These are phyloP conservation scores for Ceratosolen solmsi DNA, from an alignment of 1,140 invertebrate genomes.

Conservation along the genomic window DNA sequence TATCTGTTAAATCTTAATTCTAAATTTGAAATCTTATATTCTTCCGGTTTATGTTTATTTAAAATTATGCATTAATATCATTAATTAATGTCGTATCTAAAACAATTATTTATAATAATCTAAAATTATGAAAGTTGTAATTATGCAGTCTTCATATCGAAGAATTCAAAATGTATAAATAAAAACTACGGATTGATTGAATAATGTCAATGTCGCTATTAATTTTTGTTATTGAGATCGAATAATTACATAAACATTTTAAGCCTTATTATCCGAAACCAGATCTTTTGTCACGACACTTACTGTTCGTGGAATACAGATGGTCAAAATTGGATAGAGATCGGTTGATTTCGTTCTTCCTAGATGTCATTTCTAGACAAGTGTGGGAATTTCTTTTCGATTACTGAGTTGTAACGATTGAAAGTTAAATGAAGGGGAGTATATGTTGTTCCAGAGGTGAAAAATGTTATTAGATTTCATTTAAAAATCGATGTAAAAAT, in stretches of 20 bases:
- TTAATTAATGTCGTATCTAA: no score
- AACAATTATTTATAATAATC: no score
- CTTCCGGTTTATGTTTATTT: no score
- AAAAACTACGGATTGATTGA: neutral
- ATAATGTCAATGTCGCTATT: neutral
- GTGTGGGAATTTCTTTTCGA: slow-evolving; percentile 52
- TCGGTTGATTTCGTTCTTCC: slow-evolving; percentile 35
- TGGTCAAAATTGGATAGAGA: slow-evolving; percentile 53
- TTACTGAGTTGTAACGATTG: slow-evolving; percentile 21
- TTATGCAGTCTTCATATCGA: neutral
- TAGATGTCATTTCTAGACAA: slow-evolving; percentile 43
- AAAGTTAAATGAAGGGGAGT: neutral
- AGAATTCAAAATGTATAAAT: neutral
- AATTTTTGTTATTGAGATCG: neutral
- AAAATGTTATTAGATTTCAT: slow-evolving; percentile 29
- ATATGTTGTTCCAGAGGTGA: neutral
- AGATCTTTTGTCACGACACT: slow-evolving; percentile 10
- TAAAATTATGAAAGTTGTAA: no score
- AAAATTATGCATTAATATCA: no score
- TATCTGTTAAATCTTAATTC: neutral
- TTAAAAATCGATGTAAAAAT: neutral
- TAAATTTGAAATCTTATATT: neutral
- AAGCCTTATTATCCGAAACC: slow-evolving; percentile 35
- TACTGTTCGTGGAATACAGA: slow-evolving; percentile 28
- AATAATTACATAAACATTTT: slow-evolving; percentile 33